phyloP scores from a whole-genome alignment of 2,888 invertebrate genomes.

The Rotaria macrura region DNA sequence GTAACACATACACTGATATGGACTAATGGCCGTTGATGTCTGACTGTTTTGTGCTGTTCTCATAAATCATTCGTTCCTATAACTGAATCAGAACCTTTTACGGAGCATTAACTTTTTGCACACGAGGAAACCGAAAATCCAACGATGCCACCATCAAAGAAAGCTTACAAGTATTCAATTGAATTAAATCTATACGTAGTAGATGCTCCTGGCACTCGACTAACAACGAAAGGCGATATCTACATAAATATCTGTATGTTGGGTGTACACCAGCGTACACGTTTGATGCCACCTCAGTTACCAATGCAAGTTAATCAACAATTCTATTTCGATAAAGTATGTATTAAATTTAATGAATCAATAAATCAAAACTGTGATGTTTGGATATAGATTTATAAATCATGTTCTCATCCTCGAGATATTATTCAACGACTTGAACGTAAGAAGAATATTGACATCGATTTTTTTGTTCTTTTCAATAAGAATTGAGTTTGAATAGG shows the following conservation, averaged over 20 bases:
- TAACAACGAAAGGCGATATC: slow-evolving; percentile 1
- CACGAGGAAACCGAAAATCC: no score
- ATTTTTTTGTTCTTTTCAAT: no score
- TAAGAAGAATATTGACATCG: not conserved
- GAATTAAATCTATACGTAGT: not conserved
- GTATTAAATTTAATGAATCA: not conserved
- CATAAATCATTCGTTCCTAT: not conserved
- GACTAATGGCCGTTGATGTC: not conserved
- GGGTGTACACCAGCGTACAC: not conserved
- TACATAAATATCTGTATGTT: slow-evolving; percentile 2
- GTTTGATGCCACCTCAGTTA: not conserved
- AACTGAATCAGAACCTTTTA: no score
- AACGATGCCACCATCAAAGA: not conserved
- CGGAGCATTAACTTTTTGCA: not conserved
- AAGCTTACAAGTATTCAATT: not conserved
- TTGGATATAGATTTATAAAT: not conserved
- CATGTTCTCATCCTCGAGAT: not conserved
- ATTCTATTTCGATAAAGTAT: not conserved
- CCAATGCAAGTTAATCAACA: not conserved
- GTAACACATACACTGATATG: not conserved
- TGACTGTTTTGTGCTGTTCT: not conserved
- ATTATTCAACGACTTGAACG: slow-evolving; percentile 2
- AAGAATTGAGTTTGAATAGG: not conserved
- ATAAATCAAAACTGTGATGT: not conserved
- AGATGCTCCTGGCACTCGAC: not conserved